Percentiles rank a stretch among this genome's conserved stretches.
Evolutionary conservation across 2,113 vertebrate genomes (phyloP).

Genomic region (Cranoglanis bouderius): DNA sequence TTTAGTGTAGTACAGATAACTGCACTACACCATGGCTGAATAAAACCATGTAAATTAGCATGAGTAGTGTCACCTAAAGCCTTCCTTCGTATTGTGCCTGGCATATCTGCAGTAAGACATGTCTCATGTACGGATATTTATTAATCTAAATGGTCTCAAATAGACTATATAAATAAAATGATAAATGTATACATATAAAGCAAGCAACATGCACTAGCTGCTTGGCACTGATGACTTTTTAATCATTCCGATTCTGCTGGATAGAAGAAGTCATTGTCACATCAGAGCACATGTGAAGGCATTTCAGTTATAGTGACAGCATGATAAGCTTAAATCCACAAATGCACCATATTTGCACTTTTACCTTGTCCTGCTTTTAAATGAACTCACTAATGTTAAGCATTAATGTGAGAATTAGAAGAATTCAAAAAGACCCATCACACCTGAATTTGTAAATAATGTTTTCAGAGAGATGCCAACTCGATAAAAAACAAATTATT

Average conservation of each 20-base stretch:
- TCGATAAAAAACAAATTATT: conserved; percentile 34
- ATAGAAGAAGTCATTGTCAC: background rate
- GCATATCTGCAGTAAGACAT: background rate
- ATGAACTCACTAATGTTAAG: background rate
- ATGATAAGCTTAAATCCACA: background rate
- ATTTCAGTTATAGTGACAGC: background rate
- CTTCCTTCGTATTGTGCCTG: background rate
- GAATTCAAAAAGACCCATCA: background rate
- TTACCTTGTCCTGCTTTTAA: background rate
- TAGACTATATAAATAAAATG: background rate
- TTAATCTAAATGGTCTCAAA: background rate
- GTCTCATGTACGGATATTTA: background rate
- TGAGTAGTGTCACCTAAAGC: background rate
- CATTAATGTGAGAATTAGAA: background rate
- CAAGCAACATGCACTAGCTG: background rate
- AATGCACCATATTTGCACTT: background rate
- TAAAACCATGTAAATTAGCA: background rate
- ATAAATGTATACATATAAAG: background rate
- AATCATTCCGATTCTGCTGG: background rate
- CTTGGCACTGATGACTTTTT: background rate
- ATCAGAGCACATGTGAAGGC: background rate
- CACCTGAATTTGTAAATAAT: background rate
- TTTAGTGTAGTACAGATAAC: conserved; percentile 18
- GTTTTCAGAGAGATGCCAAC: conserved; percentile 19
- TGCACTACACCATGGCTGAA: background rate